phyloP scores from a whole-genome alignment of 2,888 invertebrate species.

The Sarcophaga carnaria region DNA sequence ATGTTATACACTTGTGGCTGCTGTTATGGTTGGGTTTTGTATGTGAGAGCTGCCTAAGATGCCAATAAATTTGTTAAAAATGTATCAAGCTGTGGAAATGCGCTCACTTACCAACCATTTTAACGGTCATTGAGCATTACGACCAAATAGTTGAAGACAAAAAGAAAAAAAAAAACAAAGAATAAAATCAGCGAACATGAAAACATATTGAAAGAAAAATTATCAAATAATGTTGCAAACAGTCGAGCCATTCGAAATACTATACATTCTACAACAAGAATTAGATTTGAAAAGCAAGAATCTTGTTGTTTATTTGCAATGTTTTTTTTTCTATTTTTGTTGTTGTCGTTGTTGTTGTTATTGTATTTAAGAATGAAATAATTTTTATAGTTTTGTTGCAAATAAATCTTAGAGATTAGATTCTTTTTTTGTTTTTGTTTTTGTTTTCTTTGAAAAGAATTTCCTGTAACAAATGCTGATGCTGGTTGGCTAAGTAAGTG shows the following conservation, averaged over 20 bases:
- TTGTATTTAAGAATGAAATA: slow-evolving; percentile 49
- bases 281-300: slow-evolving; percentile 14
- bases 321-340: slow-evolving; percentile 1
- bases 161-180: background rate
- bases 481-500: background rate
- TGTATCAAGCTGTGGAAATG: slow-evolving; percentile 66
- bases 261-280: slow-evolving; percentile 14
- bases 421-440: background rate
- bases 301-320: background rate
- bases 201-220: slow-evolving; percentile 17
- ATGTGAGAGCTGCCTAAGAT: slow-evolving; percentile 56
- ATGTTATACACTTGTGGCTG: slow-evolving; percentile 43
- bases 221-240: slow-evolving; percentile 35
- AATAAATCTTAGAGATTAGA: slow-evolving; percentile 48
- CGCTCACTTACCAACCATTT: slow-evolving; percentile 66
- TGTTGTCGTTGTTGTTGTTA: background rate
- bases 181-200: background rate
- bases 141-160: slow-evolving; percentile 49
- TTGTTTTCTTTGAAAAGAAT: slow-evolving; percentile 17
- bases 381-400: slow-evolving; percentile 29
- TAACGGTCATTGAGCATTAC: slow-evolving; percentile 67
- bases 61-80: slow-evolving; percentile 68
- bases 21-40: slow-evolving; percentile 11
- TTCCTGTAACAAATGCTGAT: slow-evolving; percentile 15
- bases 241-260: background rate